Evolutionary conservation across 2,888 invertebrate species (phyloP).

Genomic region (Cephus rjabovi): DNA sequence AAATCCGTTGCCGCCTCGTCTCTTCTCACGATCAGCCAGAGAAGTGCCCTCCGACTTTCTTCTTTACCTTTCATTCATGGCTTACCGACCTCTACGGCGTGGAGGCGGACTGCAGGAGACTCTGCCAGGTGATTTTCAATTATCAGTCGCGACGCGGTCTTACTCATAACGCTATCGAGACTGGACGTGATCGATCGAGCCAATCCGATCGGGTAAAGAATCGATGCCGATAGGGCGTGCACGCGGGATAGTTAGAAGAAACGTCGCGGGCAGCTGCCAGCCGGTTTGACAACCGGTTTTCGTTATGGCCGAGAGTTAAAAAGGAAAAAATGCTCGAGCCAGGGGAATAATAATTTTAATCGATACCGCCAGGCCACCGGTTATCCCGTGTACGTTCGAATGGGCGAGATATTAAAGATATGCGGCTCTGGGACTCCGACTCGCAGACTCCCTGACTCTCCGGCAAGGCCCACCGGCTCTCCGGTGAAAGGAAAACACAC

Average conservation of each 20-base stretch:
- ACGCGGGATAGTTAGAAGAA: not conserved
- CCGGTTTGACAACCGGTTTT: slow-evolving; percentile 28
- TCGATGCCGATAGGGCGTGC: not conserved
- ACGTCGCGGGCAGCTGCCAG: slow-evolving; percentile 24
- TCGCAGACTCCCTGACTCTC: slow-evolving; percentile 22
- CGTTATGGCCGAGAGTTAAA: slow-evolving; percentile 20
- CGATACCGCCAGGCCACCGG: slow-evolving; percentile 48
- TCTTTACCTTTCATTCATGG: not conserved
- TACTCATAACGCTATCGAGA: not conserved
- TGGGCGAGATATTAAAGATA: slow-evolving; percentile 50
- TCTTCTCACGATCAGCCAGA: not conserved
- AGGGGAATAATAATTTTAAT: slow-evolving; percentile 57
- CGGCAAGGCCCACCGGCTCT: slow-evolving; percentile 50
- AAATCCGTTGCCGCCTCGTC: not conserved
- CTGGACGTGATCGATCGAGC: not conserved
- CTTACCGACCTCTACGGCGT: not conserved
- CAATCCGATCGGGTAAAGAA: not conserved
- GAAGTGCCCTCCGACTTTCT: not conserved
- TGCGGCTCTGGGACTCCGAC: slow-evolving; percentile 29
- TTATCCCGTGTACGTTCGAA: slow-evolving; percentile 30
- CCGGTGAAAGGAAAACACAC: slow-evolving; percentile 62
- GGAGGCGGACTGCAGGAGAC: not conserved
- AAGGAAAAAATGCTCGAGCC: slow-evolving; percentile 47
- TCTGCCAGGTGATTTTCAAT: not conserved
- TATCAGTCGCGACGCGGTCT: not conserved